Conservation (phyloP, 2,797 vertebrate genomes). For the Rhadinocentrus ornatus region DNA sequence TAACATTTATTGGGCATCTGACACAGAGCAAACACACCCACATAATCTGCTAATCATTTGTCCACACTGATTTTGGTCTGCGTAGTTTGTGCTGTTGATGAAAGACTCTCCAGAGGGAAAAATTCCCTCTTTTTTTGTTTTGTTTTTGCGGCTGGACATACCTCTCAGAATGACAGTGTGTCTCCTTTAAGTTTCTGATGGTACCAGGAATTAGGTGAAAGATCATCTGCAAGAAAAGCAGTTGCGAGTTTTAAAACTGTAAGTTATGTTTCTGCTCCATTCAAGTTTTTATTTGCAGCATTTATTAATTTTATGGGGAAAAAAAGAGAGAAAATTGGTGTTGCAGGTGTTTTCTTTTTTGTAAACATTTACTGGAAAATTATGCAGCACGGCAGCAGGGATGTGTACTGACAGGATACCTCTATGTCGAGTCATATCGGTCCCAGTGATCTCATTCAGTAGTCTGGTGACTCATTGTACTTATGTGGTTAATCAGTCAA, state of each 20-base stretch:
- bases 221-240: slow-evolving; percentile 13
- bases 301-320: neutral
- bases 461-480: slow-evolving; percentile 38
- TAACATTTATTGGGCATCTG: neutral
- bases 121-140: neutral
- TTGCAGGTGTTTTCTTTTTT: neutral
- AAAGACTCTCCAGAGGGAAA: neutral
- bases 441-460: slow-evolving; percentile 39
- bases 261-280: neutral
- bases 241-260: neutral
- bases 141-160: neutral
- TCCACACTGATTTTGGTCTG: neutral
- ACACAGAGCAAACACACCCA: neutral
- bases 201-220: neutral
- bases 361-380: neutral
- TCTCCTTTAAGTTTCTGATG: neutral
- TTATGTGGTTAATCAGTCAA: neutral
- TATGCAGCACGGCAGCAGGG: slow-evolving; percentile 7
- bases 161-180: neutral
- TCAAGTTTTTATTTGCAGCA: neutral
- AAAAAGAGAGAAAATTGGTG: neutral
- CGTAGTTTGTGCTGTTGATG: neutral
- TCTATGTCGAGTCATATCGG: slow-evolving; percentile 43
- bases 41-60: slow-evolving; percentile 1
- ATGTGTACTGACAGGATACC: slow-evolving; percentile 4